Evolutionary conservation across 2,797 vertebrate species (phyloP).

Genomic region (Phylloscopus collybita): DNA sequence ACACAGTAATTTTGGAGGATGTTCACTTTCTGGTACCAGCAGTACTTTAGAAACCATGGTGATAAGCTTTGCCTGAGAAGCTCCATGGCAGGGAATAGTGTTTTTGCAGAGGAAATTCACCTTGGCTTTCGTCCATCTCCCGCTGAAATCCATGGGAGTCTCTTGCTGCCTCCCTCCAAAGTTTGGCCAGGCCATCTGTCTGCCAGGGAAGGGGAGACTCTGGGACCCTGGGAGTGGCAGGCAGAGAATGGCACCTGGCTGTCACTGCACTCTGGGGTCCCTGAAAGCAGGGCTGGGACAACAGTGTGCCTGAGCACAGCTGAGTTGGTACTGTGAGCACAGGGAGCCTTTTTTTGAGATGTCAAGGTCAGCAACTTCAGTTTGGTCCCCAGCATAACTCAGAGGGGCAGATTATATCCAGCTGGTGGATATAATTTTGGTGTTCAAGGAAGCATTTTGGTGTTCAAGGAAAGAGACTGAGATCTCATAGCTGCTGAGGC

Average conservation of each 20-base stretch:
- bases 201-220: background rate
- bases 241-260: background rate
- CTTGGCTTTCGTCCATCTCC: background rate
- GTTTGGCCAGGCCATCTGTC: background rate
- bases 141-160: background rate
- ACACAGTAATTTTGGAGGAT: background rate
- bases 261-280: background rate
- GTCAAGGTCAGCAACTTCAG: background rate
- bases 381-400: background rate
- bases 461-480: background rate
- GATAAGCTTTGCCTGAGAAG: conserved; percentile 35
- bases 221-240: background rate
- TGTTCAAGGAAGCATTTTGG: background rate
- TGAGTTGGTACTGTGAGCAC: background rate
- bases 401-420: background rate
- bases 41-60: conserved; percentile 51
- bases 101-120: conserved; percentile 27
- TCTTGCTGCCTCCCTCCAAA: accelerated
- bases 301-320: background rate
- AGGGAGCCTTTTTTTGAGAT: background rate
- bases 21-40: conserved; percentile 18
- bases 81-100: background rate
- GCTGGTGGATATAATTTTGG: background rate
- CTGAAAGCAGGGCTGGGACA: background rate
- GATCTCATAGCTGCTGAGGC: background rate